Base-by-base conservation (phyloP, 2,888 invertebrate genomes). In the Boloria euphrosyne region DNA sequence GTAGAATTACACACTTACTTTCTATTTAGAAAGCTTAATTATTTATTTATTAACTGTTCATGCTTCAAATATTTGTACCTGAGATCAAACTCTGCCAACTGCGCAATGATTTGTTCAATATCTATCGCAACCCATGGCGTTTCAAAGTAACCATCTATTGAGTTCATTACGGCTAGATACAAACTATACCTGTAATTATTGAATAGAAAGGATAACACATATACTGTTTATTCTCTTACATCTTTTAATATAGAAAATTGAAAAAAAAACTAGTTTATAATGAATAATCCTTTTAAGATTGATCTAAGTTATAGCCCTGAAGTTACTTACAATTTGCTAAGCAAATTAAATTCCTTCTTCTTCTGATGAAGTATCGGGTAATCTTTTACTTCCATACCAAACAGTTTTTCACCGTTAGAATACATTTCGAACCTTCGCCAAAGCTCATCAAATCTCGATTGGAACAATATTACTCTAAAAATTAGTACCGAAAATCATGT, bases 131-230 rank as follows among this genome's bases (percentile, higher is more conserved):
- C 87, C 98, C 98, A 98, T 0, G 95, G 93, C 67, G 97, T 95
- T 80, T 97, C 97, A 77, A 94, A 97, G 81, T 98, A 98, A 1
- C 96, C 96, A 78, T 97, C 96, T 63, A 98, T 96, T 4, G 96
- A 96, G 76, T 95, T 95, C 92, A 97, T 95, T 0, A 98, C 98
- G 76, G 95, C 93, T 74, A 97, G 93, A 86, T 97, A 98, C 63
- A 94, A 76, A 60, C 85, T 93, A 76, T 92, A 92, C 68, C 92
- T 92, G 81, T 76, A 75, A 80, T 46, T 27, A 10, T 27, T 52
- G n/a, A 57, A 47, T 16, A 47, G 6, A 44, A 17, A 27, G 14
- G 1, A 27, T 47, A 46, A 47, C 7, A 54, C 7, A 38, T 22
- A 38, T 38, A 38, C 31, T 10, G 2, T 38, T 38, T 10, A 38